A percentile compares a stretch with the other conserved stretches of the same genome.
Evolutionary conservation across 1,140 invertebrate genomes (phyloP).

Genomic region (Ceratosolen fusciceps): DNA sequence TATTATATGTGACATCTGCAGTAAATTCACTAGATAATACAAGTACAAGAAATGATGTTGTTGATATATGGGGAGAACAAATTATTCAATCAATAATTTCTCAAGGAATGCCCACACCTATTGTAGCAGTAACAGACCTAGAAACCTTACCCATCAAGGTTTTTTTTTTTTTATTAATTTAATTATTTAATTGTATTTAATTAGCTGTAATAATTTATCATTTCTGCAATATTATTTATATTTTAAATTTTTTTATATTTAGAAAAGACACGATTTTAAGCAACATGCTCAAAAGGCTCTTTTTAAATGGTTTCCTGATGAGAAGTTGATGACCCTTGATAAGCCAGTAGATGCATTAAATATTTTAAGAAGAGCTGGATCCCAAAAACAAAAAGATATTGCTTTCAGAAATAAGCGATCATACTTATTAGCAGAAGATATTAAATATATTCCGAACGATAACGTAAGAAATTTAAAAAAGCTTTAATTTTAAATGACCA

Average conservation of each 20-base stretch:
- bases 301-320: constrained; percentile 84
- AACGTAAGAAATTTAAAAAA: constrained; percentile 51
- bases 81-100: constrained; percentile 81
- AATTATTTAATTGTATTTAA: constrained; percentile 14
- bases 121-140: constrained; percentile 84
- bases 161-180: constrained; percentile 53
- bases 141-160: constrained; percentile 76
- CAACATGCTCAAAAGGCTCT: constrained; percentile 82
- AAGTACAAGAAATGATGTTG: constrained; percentile 67
- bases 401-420: constrained; percentile 84
- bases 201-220: not conserved
- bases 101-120: constrained; percentile 87
- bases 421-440: constrained; percentile 85
- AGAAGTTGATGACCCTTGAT: constrained; percentile 85
- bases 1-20: constrained; percentile 82
- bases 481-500: constrained; percentile 5
- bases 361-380: constrained; percentile 83
- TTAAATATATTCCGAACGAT: constrained; percentile 72
- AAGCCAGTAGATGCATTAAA: constrained; percentile 83
- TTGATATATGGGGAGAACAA: constrained; percentile 84
- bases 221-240: constrained; percentile 22
- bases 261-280: constrained; percentile 82
- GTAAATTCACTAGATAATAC: constrained; percentile 67
- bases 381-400: constrained; percentile 83
- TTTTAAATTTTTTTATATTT: constrained; percentile 37